Conservation (phyloP, 2,113 vertebrate species). For the Hydrolagus affinis region DNA sequence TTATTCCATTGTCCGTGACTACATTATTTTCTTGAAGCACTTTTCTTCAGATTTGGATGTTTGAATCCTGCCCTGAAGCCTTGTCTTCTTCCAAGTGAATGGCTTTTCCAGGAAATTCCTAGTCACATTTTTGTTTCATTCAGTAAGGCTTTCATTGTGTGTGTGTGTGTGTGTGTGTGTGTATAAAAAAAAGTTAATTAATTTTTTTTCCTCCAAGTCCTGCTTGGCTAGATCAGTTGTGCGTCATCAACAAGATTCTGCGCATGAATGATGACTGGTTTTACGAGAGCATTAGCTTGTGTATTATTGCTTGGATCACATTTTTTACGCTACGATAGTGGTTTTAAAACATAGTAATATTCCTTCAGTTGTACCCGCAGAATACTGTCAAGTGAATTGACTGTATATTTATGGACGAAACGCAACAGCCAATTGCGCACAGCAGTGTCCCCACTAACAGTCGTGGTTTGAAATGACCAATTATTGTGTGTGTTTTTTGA, state of each 20-base stretch:
- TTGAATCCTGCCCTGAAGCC: neutral
- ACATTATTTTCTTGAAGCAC: neutral
- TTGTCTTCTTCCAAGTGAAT: neutral
- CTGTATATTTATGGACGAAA: too few species aligned
- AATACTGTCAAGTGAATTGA: too few species aligned
- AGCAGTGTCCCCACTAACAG: too few species aligned
- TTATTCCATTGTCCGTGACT: neutral
- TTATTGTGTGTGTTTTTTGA: too few species aligned
- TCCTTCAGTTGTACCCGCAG: neutral
- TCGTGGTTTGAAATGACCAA: too few species aligned
- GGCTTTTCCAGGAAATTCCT: neutral
- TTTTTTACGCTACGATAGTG: too few species aligned
- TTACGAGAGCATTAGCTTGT: neutral
- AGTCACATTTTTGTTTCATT: slow-evolving; percentile 9
- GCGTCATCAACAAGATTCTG: slow-evolving; percentile 15
- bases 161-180: neutral
- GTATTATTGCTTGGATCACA: too few species aligned
- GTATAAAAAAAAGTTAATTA: neutral
- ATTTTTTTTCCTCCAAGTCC: slow-evolving; percentile 14
- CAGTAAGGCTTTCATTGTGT: slow-evolving; percentile 9
- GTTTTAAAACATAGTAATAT: neutral
- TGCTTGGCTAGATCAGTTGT: slow-evolving; percentile 8
- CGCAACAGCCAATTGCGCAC: too few species aligned
- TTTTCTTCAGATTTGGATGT: neutral
- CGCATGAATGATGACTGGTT: neutral